phyloP scores from a whole-genome alignment of 2,797 vertebrate genomes.

The Falco columbarius region DNA sequence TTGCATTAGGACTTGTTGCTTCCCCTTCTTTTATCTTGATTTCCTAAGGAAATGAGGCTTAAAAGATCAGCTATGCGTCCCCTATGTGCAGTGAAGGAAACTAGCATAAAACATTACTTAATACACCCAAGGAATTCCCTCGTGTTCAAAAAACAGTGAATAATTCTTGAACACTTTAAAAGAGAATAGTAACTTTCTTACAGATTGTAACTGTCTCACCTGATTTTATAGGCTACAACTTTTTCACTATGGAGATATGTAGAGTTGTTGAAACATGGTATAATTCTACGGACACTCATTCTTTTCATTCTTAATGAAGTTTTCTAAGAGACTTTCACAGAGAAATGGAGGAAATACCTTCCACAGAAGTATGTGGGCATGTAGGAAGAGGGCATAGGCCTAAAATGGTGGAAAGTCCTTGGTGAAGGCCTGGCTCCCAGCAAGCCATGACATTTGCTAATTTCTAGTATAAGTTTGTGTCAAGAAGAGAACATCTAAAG shows the following conservation, averaged over 20 bases:
- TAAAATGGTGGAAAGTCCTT: neutral
- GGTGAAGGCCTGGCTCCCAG: neutral
- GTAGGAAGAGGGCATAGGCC: neutral
- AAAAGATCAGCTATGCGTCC: neutral
- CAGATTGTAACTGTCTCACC: neutral
- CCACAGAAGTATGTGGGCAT: neutral
- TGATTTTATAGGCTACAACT: neutral
- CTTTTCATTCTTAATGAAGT: neutral
- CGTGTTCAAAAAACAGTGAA: neutral
- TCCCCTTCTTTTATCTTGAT: neutral
- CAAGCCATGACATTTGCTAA: neutral
- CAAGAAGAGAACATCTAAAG: neutral
- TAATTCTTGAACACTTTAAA: neutral
- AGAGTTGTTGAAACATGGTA: neutral
- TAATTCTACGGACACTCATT: neutral
- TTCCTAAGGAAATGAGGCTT: conserved; percentile 6
- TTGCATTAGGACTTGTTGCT: neutral
- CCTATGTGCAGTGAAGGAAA: neutral
- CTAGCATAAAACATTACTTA: neutral
- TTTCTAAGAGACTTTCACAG: neutral
- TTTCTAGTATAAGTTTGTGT: neutral
- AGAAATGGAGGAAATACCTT: neutral
- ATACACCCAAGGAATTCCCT: neutral
- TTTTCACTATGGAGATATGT: neutral
- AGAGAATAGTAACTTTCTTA: neutral